Evolutionary conservation across 2,888 invertebrate genomes (phyloP).

Genomic region (Acronicta psi): DNA sequence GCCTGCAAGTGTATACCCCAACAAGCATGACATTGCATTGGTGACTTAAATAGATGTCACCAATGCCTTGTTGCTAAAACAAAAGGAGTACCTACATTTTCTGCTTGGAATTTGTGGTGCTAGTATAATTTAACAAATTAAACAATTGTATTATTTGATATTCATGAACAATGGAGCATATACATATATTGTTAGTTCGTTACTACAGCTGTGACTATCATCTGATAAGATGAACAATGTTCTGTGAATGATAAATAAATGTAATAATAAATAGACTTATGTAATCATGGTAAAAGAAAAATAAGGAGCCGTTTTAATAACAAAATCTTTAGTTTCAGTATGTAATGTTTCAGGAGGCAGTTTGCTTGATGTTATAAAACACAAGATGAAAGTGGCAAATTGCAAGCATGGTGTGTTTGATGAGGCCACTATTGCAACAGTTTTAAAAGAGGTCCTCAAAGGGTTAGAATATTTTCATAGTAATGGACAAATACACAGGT

Average conservation of each 20-base stretch:
- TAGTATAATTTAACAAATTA: neutral
- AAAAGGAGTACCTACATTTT: too few species aligned
- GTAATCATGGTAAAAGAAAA: neutral
- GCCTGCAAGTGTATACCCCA: too few species aligned
- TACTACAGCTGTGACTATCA: neutral
- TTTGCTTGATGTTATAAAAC: conserved; percentile 96
- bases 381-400: conserved; percentile 96
- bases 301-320: too few species aligned
- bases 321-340: too few species aligned
- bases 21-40: too few species aligned
- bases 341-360: conserved; percentile 91
- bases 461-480: conserved; percentile 99
- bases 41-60: too few species aligned
- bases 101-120: too few species aligned
- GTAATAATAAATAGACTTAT: neutral
- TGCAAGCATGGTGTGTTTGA: conserved; percentile 99
- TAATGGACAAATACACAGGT: conserved; percentile 99
- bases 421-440: conserved; percentile 98
- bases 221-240: conserved; percentile 1
- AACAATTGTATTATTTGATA: neutral
- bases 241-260: neutral
- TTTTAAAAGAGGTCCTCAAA: conserved; percentile 97
- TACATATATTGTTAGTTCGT: neutral
- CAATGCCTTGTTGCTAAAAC: too few species aligned
- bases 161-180: neutral